These are phyloP conservation scores for Steatocranus sp. DNA, from an alignment of 2,797 vertebrate species.

Conservation along the genomic window DNA sequence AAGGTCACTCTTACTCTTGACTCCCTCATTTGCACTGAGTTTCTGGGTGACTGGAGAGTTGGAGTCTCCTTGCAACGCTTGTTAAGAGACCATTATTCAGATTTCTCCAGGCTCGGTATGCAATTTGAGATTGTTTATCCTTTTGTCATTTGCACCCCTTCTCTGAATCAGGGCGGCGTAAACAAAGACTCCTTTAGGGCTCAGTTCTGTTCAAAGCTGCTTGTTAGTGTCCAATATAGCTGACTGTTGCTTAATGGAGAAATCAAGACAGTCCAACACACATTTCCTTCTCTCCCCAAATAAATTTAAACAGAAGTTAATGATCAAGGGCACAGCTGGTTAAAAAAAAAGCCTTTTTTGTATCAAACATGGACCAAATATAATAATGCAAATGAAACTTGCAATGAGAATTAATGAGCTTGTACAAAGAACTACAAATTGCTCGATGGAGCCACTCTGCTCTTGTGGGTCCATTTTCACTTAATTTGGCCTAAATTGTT, in stretches of 20 bases:
- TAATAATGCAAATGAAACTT: background rate
- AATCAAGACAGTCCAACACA: background rate
- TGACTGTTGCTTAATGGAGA: background rate
- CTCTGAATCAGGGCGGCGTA: background rate
- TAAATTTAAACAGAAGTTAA: background rate
- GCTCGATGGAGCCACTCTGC: background rate
- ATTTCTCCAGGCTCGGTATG: slow-evolving; percentile 12
- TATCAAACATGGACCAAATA: background rate
- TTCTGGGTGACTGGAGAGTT: background rate
- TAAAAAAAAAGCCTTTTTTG: background rate
- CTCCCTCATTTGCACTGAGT: slow-evolving; percentile 22
- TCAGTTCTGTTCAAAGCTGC: background rate
- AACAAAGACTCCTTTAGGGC: background rate
- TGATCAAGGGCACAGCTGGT: background rate
- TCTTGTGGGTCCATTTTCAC: background rate
- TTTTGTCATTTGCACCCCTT: background rate
- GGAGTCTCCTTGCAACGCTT: slow-evolving; percentile 15
- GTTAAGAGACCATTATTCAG: slow-evolving; percentile 39
- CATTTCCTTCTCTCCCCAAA: background rate
- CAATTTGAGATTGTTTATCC: slow-evolving; percentile 22
- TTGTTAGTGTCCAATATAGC: background rate
- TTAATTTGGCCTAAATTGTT: background rate
- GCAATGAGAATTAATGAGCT: background rate
- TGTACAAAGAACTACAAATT: background rate
- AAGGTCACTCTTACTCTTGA: slow-evolving; percentile 39